A percentile compares a stretch with the other conserved stretches of the same genome.
Conservation (phyloP, 2,113 vertebrate genomes). For the Scomber japonicus region DNA sequence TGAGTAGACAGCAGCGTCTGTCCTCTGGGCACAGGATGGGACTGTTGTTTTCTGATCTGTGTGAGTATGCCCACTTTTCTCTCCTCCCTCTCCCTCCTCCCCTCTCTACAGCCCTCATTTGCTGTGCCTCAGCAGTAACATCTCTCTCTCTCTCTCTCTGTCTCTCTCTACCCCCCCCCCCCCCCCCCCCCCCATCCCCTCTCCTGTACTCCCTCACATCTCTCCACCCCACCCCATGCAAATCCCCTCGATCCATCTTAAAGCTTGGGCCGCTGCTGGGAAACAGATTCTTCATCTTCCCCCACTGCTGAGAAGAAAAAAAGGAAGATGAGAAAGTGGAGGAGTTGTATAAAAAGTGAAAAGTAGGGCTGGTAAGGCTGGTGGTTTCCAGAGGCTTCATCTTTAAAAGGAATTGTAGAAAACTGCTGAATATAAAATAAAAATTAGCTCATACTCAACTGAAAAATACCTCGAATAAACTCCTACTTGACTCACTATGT, state of each 20-base stretch:
- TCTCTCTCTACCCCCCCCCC: slow-evolving; percentile 46
- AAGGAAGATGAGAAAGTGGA: slow-evolving; percentile 56
- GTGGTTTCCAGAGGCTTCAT: slow-evolving; percentile 59
- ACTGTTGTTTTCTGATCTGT: slow-evolving; percentile 71
- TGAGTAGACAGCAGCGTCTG: slow-evolving; percentile 31
- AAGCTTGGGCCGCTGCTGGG: slow-evolving; percentile 72
- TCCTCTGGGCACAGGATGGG: slow-evolving; percentile 58
- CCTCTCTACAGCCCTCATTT: slow-evolving; percentile 63
- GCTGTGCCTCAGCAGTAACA: slow-evolving; percentile 68
- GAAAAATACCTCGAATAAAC: slow-evolving; percentile 45
- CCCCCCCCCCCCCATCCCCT: slow-evolving; percentile 6
- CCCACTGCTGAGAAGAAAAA: slow-evolving; percentile 49
- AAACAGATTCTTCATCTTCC: slow-evolving; percentile 77
- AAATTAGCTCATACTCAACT: slow-evolving; percentile 49
- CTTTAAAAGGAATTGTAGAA: slow-evolving; percentile 62
- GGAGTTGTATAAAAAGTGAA: slow-evolving; percentile 50
- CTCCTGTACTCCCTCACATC: slow-evolving; percentile 55
- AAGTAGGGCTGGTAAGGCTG: slow-evolving; percentile 70
- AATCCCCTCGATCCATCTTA: slow-evolving; percentile 77
- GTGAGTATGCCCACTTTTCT: slow-evolving; percentile 57
- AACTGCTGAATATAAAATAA: slow-evolving; percentile 67
- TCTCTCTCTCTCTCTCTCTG: slow-evolving; percentile 42
- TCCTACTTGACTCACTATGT: slow-evolving; percentile 7
- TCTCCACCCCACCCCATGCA: slow-evolving; percentile 62
- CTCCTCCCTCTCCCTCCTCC: slow-evolving; percentile 45